phyloP scores from a whole-genome alignment of 2,113 vertebrate species.

The Cyprinodon tularosa region DNA sequence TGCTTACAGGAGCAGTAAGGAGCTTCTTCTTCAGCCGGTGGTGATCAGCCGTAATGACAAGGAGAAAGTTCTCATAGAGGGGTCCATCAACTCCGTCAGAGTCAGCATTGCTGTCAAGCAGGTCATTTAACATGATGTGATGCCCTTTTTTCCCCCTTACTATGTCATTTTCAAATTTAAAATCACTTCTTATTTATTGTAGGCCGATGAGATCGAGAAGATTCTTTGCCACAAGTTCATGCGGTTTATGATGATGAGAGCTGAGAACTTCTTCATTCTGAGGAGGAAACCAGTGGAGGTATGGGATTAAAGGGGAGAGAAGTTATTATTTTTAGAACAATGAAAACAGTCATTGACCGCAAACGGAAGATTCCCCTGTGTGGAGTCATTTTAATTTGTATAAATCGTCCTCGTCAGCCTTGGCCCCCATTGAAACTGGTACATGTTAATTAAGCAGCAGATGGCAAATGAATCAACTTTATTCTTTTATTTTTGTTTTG shows the following conservation, averaged over 20 bases:
- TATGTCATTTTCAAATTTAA: not conserved
- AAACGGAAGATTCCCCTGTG: not conserved
- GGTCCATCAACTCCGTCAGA: constrained; percentile 97
- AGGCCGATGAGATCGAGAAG: constrained; percentile 99
- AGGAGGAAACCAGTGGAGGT: constrained; percentile 97
- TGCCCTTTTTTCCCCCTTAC: not conserved
- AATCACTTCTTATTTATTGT: not conserved
- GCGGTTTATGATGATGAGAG: constrained; percentile 99
- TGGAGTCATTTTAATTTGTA: not conserved
- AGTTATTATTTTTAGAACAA: not conserved
- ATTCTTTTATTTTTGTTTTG: not conserved
- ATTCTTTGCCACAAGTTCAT: constrained; percentile 99
- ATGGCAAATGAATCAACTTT: not conserved
- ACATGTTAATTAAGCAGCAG: not conserved
- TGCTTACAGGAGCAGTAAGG: constrained; percentile 92
- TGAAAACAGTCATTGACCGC: not conserved
- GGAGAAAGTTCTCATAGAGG: constrained; percentile 97
- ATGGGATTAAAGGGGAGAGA: constrained; percentile 28
- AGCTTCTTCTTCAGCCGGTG: constrained; percentile 94
- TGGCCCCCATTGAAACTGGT: not conserved
- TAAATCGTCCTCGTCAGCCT: not conserved
- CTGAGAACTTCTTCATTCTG: constrained; percentile 98
- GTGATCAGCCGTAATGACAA: constrained; percentile 98
- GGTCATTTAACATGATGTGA: constrained; percentile 73
- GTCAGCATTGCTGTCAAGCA: constrained; percentile 99